Base-by-base conservation (phyloP, 2,888 invertebrate species). In the Nasonovia ribisnigri region DNA sequence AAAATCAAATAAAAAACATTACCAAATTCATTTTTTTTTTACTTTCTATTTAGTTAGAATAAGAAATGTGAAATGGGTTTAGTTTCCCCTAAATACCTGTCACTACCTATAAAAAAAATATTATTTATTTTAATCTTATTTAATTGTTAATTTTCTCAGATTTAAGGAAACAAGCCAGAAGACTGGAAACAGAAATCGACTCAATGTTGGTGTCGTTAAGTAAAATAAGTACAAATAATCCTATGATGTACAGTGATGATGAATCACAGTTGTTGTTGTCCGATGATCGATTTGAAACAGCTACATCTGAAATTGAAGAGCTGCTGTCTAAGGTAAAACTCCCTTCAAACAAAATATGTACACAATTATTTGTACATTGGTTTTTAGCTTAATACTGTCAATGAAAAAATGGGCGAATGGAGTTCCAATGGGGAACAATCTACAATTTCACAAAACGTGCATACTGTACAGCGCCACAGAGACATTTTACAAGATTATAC, bases 151-250 rank as follows among this genome's bases (percentile, higher is more conserved):
- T 84, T 26, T 57, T 57, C 0, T 26, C 42, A 99, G 99, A 98
- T 96, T 96, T 99, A 94, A 97, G 99, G 92, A 99, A 98, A 96
- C 98, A 99, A 96, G 99, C 99, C 3, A 96, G 99, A 94, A 97
- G 98, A 94, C 96, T 99, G 92, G 99, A 99, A 96, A 99, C 99
- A 96, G 99, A 99, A 96, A 98, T 99, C 95, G 99, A 99, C 96
- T 96, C 98, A 26, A 99, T 99, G 96, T 96, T 99, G 95, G 98
- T 99, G 3, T 98, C 98, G 13, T 98, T 99, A 95, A 99, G 99
- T 96, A 99, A 99, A 96, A 96, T 99, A 77, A 98, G 98, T 43
- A 97, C 98, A 92, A 97, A 97, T 95, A 94, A 95, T 51, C 94
- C 94, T 24, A 94, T 95, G 67, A 90, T 94, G 84, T 95, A 94